Base-by-base conservation (phyloP, 2,797 vertebrate species). In the Rhynchotus rufescens region DNA sequence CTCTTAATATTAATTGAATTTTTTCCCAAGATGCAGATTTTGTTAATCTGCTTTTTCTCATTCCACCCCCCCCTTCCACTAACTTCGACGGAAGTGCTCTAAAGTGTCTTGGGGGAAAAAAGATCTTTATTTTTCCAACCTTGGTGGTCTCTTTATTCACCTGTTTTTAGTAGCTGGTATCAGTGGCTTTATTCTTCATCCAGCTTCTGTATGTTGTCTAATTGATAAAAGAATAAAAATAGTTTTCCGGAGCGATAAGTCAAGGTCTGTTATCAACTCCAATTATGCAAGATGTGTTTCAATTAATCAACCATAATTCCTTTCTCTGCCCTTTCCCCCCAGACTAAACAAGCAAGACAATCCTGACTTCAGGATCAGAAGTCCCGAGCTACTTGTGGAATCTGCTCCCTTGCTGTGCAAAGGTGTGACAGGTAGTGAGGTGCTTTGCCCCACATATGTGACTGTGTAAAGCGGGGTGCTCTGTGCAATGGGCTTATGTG, bases 1-100 rank as follows among this genome's bases (percentile, higher is more conserved):
- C 76, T 92, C 51, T 84, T 92, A 72, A 84, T 96, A 95, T 88
- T 94, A 96, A 94, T 95, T 89, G 95, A 85, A 92, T 49, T 49
- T 49, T 49, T 49, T 93, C 96, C 93, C 93, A 80, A 87, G 92
- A 92, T 86, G 34, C 69, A 30, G 40, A 60, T 92, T 59, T 59
- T 89, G 80, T 82, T 95, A 89, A 92, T 89, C 90, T 94, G 90
- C 59, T 67, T 73, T 88, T 87, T 96, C 69, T 76, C 14, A 7
- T 76, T 75, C 74, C 49, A 19, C 38, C n/a, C 38, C 11, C 16
- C 9, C 36, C 36, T 10, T 36, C 57, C 45, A 32, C 4, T 36
- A 86, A 71, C 42, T 38, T 62, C 74, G 42, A 23, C 34, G 79
- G 81, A 86, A 40, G 32, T 30, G 21, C 23, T 72, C 28, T 86